Base-by-base conservation (phyloP, 2,888 invertebrate species). In the Drosophila pegasa region DNA sequence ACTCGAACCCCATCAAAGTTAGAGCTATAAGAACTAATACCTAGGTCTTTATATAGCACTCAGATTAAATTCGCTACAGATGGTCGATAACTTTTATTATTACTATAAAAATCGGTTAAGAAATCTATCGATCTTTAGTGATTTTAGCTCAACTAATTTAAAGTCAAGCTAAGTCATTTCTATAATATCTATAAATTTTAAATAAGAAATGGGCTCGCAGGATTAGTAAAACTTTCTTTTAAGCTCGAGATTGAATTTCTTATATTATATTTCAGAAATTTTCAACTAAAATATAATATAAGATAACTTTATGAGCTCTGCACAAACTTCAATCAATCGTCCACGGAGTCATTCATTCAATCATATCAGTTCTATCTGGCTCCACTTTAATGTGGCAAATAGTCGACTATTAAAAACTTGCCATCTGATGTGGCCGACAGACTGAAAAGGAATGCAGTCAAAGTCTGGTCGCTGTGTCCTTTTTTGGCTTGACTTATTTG, bases 401-500 rank as follows among this genome's bases (percentile, higher is more conserved):
- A 25, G 35, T 18, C 33, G 27, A 9, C 50, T 48, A 61, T 61
- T 48, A 64, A 71, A 69, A 71, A 69, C 54, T 41, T 20, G 8
- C 51, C 68, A 64, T 58, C 43, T 58, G 58, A 52, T 66, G 66
- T 55, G 54, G 50, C 62, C 54, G 33, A 22, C 12, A 57, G 29
- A 10, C 29, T 16, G 12, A 60, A 63, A 35, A n/a, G 47, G 57
- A 66, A 64, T 64, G 55, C 55, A 41, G 40, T 61, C 57, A 71
- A 63, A 74, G 70, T 61, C 66, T 43, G 60, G 31, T 33, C 41
- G 20, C 1, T 58, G 18, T 35, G 40, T 35, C 25, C 58, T 31
- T 47, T 69, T 69, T 63, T 55, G 50, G 55, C 66, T 63, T 75
- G 68, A 76, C 68, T 68, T 76, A 76, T 76, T 76, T 75, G 76